A percentile compares a stretch with the other conserved stretches of the same genome.
phyloP scores from a whole-genome alignment of 2,888 invertebrate species.

The Nemapogon koenigi region DNA sequence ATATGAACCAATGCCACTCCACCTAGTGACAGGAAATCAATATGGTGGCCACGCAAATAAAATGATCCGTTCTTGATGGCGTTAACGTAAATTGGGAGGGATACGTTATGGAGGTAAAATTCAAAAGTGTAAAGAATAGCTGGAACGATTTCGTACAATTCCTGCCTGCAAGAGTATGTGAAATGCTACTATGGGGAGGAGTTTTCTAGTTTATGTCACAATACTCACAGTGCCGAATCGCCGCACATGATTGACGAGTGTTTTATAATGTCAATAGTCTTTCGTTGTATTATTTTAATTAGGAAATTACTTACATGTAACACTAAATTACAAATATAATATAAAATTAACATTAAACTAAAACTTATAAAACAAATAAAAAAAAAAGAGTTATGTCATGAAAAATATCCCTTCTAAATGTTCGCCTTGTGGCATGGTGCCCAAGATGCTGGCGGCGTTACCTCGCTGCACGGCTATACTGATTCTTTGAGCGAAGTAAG shows the following conservation, averaged over 20 bases:
- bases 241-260: slow-evolving; percentile 57
- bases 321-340: too few species aligned
- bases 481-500: too few species aligned
- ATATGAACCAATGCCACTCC: slow-evolving; percentile 76
- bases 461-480: too few species aligned
- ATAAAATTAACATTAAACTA: too few species aligned
- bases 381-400: too few species aligned
- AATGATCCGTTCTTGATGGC: slow-evolving; percentile 75
- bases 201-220: slow-evolving; percentile 64
- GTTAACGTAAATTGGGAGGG: slow-evolving; percentile 75
- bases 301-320: too few species aligned
- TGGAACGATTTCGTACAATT: slow-evolving; percentile 61
- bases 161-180: slow-evolving; percentile 69
- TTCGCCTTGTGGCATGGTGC: too few species aligned
- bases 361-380: too few species aligned
- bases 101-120: slow-evolving; percentile 70
- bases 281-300: too few species aligned
- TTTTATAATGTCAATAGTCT: too few species aligned
- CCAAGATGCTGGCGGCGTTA: too few species aligned
- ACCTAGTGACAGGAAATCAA: slow-evolving; percentile 76
- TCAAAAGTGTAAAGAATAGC: slow-evolving; percentile 69
- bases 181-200: slow-evolving; percentile 77
- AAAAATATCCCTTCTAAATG: too few species aligned
- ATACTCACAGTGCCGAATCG: slow-evolving; percentile 36
- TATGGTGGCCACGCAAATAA: slow-evolving; percentile 75